A percentile compares a stretch with the other conserved stretches of the same genome.
These are phyloP conservation scores for Chaetodon auriga DNA, from an alignment of 2,113 vertebrate species.

Conservation along the genomic window DNA sequence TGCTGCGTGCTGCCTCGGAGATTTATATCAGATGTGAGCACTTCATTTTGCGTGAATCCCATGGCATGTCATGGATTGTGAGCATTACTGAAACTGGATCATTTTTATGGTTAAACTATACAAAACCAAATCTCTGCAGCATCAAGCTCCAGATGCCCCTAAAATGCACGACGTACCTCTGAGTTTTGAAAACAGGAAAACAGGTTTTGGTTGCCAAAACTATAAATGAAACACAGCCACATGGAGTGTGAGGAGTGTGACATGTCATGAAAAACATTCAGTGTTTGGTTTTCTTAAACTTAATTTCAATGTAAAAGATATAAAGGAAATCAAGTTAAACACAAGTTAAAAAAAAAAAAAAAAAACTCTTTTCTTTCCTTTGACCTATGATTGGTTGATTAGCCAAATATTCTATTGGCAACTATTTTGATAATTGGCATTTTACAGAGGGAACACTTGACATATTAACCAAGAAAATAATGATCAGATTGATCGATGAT, in stretches of 20 bases:
- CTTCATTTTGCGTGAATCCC: conserved; percentile 12
- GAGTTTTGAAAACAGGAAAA: conserved; percentile 25
- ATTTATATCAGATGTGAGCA: conserved; percentile 12
- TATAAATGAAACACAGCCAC: conserved; percentile 17
- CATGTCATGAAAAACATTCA: neutral
- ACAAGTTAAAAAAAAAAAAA: no score
- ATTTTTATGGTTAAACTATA: neutral
- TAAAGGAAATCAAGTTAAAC: neutral
- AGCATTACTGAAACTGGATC: conserved; percentile 13
- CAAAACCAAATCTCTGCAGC: neutral
- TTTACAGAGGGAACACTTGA: neutral
- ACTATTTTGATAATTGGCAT: neutral
- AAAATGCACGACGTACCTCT: neutral
- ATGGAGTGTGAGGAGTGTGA: neutral
- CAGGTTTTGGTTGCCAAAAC: neutral
- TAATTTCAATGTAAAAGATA: neutral
- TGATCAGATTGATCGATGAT: neutral
- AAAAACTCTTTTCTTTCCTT: no score
- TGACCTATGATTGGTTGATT: neutral
- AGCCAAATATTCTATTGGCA: neutral
- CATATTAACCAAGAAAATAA: neutral
- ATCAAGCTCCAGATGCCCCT: conserved; percentile 1
- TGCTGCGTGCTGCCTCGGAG: neutral
- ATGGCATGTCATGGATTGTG: neutral
- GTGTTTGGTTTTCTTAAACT: neutral